Evolutionary conservation across 2,113 vertebrate species (phyloP), one percentile per base, ranked within the genome.

Genomic region (Trogon melanurus): DNA sequence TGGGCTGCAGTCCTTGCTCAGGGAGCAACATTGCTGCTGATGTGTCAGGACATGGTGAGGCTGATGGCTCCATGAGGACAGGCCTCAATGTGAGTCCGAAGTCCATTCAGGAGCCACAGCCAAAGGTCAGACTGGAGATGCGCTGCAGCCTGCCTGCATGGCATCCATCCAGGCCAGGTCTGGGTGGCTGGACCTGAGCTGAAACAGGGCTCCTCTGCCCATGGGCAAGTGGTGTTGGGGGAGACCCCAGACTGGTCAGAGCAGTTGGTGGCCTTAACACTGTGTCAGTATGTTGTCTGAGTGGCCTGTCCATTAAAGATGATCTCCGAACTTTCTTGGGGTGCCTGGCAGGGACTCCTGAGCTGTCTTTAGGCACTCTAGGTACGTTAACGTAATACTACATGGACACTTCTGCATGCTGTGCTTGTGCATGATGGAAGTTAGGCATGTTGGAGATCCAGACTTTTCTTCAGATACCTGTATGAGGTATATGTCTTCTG

Each of bases 1-100:
- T 71, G 65, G 30, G 11, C 74, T 80, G 30, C 69, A 16, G 30
- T 38, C 41, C 79, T 85, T 8, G 3, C 41, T 85, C 27, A 51
- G 17, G 21, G 20, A 34, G 26, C 27, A 86, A 10, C 0, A 0
- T 73, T 73, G n/a, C 32, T 1, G 0, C n/a, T 21, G 44, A 18
- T 48, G 9, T 29, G 36, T 58, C n/a, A 70, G 61, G 36, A 36
- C 11, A 8, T 18, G 16, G 16, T 2, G 2, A n/a, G n/a, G 13
- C 34, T 50, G 32, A 41, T 67, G 48, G 16, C 16, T 78, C 26
- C 32, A 17, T 19, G 44, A 38, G 30, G 20, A 60, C 30, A 60
- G 30, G 4, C 29, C 27, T 67, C 47, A 61, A 7, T 26, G 26
- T 8, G 27, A 3, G 19, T 58, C 45, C n/a, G 51, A 41, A 51